Percentiles rank a stretch among this genome's conserved stretches.
phyloP scores from a whole-genome alignment of 1,140 invertebrate species.

The Drosophila carrolli region DNA sequence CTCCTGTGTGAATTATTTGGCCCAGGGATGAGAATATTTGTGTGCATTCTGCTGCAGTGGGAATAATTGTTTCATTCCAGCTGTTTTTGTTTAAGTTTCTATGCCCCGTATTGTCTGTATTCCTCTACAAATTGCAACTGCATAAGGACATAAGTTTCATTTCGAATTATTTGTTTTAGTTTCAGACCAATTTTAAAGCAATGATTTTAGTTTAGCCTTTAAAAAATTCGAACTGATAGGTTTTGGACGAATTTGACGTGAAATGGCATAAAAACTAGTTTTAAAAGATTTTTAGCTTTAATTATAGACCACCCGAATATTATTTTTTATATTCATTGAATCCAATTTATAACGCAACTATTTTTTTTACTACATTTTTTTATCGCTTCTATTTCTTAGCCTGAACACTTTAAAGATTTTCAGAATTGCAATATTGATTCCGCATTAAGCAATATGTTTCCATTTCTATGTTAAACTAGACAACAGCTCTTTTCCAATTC shows the following conservation, averaged over 20 bases:
- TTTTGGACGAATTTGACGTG: too few species aligned
- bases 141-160: neutral
- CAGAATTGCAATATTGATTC: neutral
- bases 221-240: too few species aligned
- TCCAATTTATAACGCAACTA: too few species aligned
- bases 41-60: constrained; percentile 30
- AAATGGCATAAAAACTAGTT: too few species aligned
- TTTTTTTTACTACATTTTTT: too few species aligned
- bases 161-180: constrained; percentile 2
- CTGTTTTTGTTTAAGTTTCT: constrained; percentile 42
- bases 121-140: neutral
- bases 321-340: too few species aligned
- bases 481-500: neutral
- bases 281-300: too few species aligned
- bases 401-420: neutral
- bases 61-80: constrained; percentile 43
- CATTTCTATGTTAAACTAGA: neutral
- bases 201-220: too few species aligned
- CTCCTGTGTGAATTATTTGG: constrained; percentile 10
- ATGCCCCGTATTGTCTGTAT: neutral
- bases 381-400: neutral
- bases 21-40: constrained; percentile 25
- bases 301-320: too few species aligned
- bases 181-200: too few species aligned
- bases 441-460: neutral